These are phyloP conservation scores for Melanophora roralis DNA, from an alignment of 2,888 invertebrate genomes.

Conservation along the genomic window DNA sequence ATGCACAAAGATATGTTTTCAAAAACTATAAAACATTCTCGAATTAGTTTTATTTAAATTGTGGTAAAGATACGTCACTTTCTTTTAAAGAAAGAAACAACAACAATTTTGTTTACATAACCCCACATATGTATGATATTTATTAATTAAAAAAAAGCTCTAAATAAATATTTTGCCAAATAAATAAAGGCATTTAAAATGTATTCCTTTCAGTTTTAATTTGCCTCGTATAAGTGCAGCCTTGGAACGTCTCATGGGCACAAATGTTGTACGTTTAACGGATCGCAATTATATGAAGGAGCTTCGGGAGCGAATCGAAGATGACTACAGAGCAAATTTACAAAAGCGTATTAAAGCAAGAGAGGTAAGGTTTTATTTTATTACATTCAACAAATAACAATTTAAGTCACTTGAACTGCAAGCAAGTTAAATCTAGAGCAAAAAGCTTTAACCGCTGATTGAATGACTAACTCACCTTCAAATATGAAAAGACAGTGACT, in stretches of 20 bases:
- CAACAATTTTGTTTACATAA: no score
- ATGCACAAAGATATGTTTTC: not conserved
- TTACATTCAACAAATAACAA: no score
- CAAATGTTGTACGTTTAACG: constrained; percentile 81
- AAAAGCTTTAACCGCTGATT: no score
- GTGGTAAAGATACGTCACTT: constrained; percentile 28
- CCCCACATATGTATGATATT: no score
- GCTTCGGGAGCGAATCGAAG: constrained; percentile 79
- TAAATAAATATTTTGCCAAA: no score
- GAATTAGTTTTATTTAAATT: constrained; percentile 30
- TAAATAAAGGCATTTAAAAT: no score
- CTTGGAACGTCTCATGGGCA: constrained; percentile 76
- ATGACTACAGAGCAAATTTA: constrained; percentile 80
- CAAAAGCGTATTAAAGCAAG: constrained; percentile 79
- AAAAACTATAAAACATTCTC: constrained; percentile 3
- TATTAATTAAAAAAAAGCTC: no score
- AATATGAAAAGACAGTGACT: no score
- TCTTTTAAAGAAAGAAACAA: not conserved
- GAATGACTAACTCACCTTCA: no score
- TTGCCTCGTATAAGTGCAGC: constrained; percentile 76
- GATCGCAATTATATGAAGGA: constrained; percentile 82
- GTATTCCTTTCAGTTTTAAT: constrained; percentile 71
- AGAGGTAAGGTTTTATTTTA: constrained; percentile 79
- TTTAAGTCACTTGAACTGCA: no score
- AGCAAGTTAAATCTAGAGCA: no score